Evolutionary conservation across 2,113 vertebrate species (phyloP).

Genomic region (Anguilla rostrata): DNA sequence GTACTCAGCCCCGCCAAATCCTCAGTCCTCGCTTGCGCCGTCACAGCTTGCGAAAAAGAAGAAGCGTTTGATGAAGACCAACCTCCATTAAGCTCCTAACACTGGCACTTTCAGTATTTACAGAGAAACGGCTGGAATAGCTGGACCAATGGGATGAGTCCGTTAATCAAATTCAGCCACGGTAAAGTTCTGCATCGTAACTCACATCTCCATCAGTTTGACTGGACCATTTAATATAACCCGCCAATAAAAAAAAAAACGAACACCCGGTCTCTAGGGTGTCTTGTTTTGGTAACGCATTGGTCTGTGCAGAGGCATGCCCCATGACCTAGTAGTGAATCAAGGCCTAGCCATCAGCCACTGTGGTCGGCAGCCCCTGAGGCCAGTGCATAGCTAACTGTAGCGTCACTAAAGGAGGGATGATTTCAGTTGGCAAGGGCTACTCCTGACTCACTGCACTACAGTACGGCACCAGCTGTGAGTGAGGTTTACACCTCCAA

Average conservation of each 20-base stretch:
- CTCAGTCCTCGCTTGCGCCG: neutral
- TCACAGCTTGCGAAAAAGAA: slow-evolving; percentile 30
- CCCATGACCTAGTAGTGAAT: neutral
- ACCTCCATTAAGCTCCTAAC: slow-evolving; percentile 23
- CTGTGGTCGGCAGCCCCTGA: too few species aligned
- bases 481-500: neutral
- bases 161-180: neutral
- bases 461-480: neutral
- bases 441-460: too few species aligned
- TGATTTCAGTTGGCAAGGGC: neutral
- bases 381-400: neutral
- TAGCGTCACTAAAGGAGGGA: neutral
- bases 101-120: neutral
- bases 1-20: neutral
- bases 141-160: neutral
- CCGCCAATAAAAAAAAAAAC: neutral
- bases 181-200: neutral
- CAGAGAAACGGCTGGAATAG: neutral
- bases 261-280: neutral
- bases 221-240: neutral
- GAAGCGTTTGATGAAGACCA: slow-evolving; percentile 1
- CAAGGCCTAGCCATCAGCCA: neutral
- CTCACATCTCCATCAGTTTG: neutral
- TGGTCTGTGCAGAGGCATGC: neutral
- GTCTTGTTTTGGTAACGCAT: neutral